Base-by-base conservation (phyloP, 1,140 invertebrate species). In the Oedothorax gibbosus region DNA sequence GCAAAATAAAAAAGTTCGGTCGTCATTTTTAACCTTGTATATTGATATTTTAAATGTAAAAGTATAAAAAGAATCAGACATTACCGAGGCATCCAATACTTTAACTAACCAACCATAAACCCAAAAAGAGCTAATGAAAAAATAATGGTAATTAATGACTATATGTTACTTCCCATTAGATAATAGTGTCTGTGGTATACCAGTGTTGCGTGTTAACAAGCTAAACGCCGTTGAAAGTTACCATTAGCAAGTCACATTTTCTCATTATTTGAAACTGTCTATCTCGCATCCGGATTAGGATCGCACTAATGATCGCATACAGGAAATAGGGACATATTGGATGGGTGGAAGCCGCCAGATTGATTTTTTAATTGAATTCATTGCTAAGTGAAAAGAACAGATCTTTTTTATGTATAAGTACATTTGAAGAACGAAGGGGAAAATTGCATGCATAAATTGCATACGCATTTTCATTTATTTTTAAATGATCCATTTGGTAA, bases 341-440 rank as follows among this genome's bases (percentile, higher is more conserved):
- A 53, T 66, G 21, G n/a, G 60, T 66, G 54, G n/a, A 50, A 51
- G 49, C 21, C 0, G 57, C 18, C 12, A 0, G 53, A 78, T 78
- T 53, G 76, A 78, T 78, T 78, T 66, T n/a, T 78, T 78, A 66
- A 78, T 78, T 78, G 68, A 78, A 78, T 78, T 65, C 62, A 53
- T 62, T 78, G 54, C 35, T 6, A 18, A 53, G n/a, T 7, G 12
- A 51, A 78, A 78, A 78, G n/a, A 78, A 51, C n/a, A 66, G 64
- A n/a, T n/a, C n/a, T n/a, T n/a, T n/a, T n/a, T n/a, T n/a, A n/a
- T n/a, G n/a, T n/a, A n/a, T n/a, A n/a, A n/a, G n/a, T n/a, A n/a
- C n/a, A n/a, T n/a, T n/a, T n/a, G n/a, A n/a, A n/a, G n/a, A n/a
- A n/a, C n/a, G n/a, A n/a, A n/a, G n/a, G n/a, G n/a, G n/a, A n/a